Conservation (phyloP, 2,888 invertebrate genomes). For the Biston betularia region DNA sequence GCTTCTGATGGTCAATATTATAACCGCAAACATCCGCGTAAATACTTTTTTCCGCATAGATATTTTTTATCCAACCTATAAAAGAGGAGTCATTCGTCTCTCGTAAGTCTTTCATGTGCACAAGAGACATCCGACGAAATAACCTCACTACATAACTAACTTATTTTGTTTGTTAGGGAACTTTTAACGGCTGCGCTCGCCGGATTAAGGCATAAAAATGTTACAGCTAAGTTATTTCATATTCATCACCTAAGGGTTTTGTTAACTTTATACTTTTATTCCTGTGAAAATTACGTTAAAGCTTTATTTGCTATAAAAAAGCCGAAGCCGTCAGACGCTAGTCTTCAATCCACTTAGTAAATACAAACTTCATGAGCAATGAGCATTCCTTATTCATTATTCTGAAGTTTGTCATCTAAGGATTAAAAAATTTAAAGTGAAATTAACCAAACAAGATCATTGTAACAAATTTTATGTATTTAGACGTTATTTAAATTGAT, state of each 20-base stretch:
- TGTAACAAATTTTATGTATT: not conserved
- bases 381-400: conserved; percentile 44
- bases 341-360: conserved; percentile 51
- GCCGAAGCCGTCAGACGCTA: conserved; percentile 49
- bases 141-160: conserved; percentile 9
- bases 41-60: too few relatives aligned
- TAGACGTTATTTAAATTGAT: not conserved
- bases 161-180: conserved; percentile 32
- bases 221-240: conserved; percentile 55
- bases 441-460: conserved; percentile 28
- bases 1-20: too few relatives aligned
- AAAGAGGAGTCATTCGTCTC: not conserved
- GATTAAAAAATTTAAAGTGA: conserved; percentile 36
- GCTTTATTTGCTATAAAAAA: conserved; percentile 55
- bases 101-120: not conserved
- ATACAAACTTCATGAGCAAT: conserved; percentile 47
- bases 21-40: too few relatives aligned
- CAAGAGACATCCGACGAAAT: conserved; percentile 7
- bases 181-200: conserved; percentile 37
- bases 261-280: conserved; percentile 55
- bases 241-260: conserved; percentile 55
- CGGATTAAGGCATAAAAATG: conserved; percentile 51
- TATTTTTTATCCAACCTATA: too few relatives aligned
- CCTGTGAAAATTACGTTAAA: conserved; percentile 56
- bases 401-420: conserved; percentile 39